A percentile compares a stretch with the other conserved stretches of the same genome.
These are phyloP conservation scores for Datnioides undecimradiatus DNA, from an alignment of 2,113 vertebrate genomes.

Conservation along the genomic window DNA sequence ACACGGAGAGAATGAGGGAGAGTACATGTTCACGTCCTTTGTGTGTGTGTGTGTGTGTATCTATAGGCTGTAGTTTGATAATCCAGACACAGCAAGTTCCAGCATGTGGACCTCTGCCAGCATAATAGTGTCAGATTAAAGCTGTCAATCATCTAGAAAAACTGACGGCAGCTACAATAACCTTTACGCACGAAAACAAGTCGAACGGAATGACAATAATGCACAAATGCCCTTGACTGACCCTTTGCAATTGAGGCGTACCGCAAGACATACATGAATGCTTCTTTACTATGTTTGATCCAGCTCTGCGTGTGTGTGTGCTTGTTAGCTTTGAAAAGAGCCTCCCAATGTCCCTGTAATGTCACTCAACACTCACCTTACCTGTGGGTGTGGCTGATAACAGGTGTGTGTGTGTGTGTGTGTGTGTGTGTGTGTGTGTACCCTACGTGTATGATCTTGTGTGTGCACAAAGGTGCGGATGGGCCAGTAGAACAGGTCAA, in stretches of 20 bases:
- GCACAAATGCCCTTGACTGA: slow-evolving; percentile 29
- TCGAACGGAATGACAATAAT: slow-evolving; percentile 29
- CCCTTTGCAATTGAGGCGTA: background rate
- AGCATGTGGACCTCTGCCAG: slow-evolving; percentile 66
- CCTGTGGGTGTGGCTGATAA: slow-evolving; percentile 53
- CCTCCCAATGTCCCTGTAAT: slow-evolving; percentile 9
- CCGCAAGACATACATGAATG: background rate
- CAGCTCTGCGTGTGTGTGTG: slow-evolving; percentile 20
- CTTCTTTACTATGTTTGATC: slow-evolving; percentile 24
- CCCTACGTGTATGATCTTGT: slow-evolving; percentile 30
- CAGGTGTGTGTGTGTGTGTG: slow-evolving; percentile 39
- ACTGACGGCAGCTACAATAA: slow-evolving; percentile 49
- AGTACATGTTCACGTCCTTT: slow-evolving; percentile 20
- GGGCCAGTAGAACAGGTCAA: slow-evolving; percentile 85
- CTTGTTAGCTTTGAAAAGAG: slow-evolving; percentile 32
- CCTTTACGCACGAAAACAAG: slow-evolving; percentile 36
- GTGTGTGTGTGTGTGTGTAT: slow-evolving; percentile 15
- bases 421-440: slow-evolving; percentile 22
- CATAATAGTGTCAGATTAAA: slow-evolving; percentile 67
- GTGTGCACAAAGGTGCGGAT: slow-evolving; percentile 66
- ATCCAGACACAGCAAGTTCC: slow-evolving; percentile 76
- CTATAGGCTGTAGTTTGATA: slow-evolving; percentile 66
- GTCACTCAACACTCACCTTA: slow-evolving; percentile 62
- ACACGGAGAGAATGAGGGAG: background rate
- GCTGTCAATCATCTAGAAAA: slow-evolving; percentile 71